Evolutionary conservation across 2,888 invertebrate species (phyloP).

Genomic region (Rhorus exstirpatorius): DNA sequence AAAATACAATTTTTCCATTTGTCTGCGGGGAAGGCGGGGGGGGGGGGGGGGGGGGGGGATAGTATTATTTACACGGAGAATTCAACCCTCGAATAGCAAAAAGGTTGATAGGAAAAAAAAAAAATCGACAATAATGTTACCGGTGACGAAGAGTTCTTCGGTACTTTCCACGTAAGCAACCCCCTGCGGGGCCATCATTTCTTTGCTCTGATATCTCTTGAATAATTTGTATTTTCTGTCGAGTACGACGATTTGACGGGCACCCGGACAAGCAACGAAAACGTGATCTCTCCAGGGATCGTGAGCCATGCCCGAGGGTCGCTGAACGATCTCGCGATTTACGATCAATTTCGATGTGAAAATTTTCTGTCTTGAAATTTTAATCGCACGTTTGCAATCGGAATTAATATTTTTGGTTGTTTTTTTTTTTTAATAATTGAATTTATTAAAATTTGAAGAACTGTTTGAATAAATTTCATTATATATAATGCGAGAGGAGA

Average conservation of each 20-base stretch:
- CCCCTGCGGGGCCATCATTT: slow-evolving; percentile 89
- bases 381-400: background rate
- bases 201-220: slow-evolving; percentile 87
- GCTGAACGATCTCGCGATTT: slow-evolving; percentile 87
- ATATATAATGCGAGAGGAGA: too few relatives aligned
- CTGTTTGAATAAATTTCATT: too few relatives aligned
- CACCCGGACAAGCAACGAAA: slow-evolving; percentile 90
- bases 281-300: slow-evolving; percentile 89
- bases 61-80: background rate
- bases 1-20: slow-evolving; percentile 91
- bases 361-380: slow-evolving; percentile 85
- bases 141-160: slow-evolving; percentile 89
- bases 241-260: slow-evolving; percentile 88
- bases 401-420: background rate
- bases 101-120: too few relatives aligned
- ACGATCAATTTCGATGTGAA: slow-evolving; percentile 87
- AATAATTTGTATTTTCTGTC: slow-evolving; percentile 87
- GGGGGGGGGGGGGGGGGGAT: too few relatives aligned
- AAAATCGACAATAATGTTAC: slow-evolving; percentile 82
- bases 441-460: too few relatives aligned
- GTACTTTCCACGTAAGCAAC: slow-evolving; percentile 88
- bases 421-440: background rate
- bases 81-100: background rate
- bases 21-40: slow-evolving; percentile 86
- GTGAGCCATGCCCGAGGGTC: slow-evolving; percentile 90